Evolutionary conservation across 2,797 vertebrate genomes (phyloP).

Genomic region (Sebastes matsubarae): DNA sequence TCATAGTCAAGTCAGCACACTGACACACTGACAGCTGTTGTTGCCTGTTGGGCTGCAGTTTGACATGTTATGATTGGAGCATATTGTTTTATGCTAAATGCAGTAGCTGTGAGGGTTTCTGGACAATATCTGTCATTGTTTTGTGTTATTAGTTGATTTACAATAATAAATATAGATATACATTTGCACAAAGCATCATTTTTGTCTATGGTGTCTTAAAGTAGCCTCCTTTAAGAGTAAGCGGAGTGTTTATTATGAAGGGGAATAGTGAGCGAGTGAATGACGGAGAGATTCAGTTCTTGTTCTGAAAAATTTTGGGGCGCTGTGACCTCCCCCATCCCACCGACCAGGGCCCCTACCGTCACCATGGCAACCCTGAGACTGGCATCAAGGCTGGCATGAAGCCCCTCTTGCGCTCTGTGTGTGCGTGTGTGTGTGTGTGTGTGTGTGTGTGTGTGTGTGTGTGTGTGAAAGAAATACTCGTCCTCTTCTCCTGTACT

Average conservation of each 20-base stretch:
- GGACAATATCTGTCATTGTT: too few relatives aligned
- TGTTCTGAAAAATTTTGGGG: background rate
- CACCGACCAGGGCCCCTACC: background rate
- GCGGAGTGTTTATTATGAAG: background rate
- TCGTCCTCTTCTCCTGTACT: background rate
- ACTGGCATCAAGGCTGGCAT: conserved; percentile 4
- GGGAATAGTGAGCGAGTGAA: background rate
- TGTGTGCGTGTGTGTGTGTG: background rate
- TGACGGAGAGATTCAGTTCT: background rate
- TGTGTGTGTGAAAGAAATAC: background rate
- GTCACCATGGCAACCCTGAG: conserved; percentile 21
- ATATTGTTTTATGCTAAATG: too few relatives aligned
- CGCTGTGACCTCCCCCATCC: background rate
- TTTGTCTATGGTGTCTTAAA: too few relatives aligned
- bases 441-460: background rate
- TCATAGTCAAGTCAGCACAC: too few relatives aligned
- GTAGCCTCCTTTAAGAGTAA: background rate
- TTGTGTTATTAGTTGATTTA: too few relatives aligned
- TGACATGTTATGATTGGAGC: too few relatives aligned
- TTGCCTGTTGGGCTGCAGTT: too few relatives aligned
- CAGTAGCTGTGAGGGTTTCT: too few relatives aligned
- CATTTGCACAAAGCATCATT: too few relatives aligned
- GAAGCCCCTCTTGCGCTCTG: background rate
- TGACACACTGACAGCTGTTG: too few relatives aligned
- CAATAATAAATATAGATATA: too few relatives aligned